Conservation (phyloP, 2,888 invertebrate genomes). For the Drosophila bunnanda region DNA sequence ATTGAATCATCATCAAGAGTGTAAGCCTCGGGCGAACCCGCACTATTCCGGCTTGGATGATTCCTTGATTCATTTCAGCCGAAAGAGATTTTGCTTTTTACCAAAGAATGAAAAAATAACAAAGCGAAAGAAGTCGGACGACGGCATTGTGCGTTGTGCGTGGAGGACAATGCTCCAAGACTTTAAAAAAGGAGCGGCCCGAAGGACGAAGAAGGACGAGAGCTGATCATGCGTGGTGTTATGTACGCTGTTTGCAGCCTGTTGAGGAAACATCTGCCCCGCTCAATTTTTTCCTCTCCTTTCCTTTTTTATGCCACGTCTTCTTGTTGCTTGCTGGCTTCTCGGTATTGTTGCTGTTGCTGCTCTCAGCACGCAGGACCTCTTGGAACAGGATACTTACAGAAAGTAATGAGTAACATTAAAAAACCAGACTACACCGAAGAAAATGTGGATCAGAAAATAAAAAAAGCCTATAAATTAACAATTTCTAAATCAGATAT, state of each 20-base stretch:
- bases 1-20: conserved; percentile 43
- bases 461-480: too few relatives aligned
- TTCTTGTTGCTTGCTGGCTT: conserved; percentile 34
- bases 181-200: conserved; percentile 55
- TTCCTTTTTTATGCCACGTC: conserved; percentile 58
- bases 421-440: conserved; percentile 44
- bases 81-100: conserved; percentile 36
- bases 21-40: conserved; percentile 53
- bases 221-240: conserved; percentile 77
- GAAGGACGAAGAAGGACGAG: conserved; percentile 57
- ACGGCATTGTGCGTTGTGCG: conserved; percentile 60
- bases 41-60: conserved; percentile 45
- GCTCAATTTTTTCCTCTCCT: conserved; percentile 61
- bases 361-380: conserved; percentile 68
- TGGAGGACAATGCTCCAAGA: conserved; percentile 66
- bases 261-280: conserved; percentile 79
- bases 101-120: conserved; percentile 1
- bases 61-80: conserved; percentile 42
- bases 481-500: too few relatives aligned
- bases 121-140: conserved; percentile 31
- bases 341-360: conserved; percentile 52
- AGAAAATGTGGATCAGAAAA: neutral
- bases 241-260: conserved; percentile 69
- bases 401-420: conserved; percentile 54
- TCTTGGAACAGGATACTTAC: conserved; percentile 68